Percentiles rank a stretch among this genome's conserved stretches.
Conservation (phyloP, 2,797 vertebrate species). For the Artibeus jamaicensis region DNA sequence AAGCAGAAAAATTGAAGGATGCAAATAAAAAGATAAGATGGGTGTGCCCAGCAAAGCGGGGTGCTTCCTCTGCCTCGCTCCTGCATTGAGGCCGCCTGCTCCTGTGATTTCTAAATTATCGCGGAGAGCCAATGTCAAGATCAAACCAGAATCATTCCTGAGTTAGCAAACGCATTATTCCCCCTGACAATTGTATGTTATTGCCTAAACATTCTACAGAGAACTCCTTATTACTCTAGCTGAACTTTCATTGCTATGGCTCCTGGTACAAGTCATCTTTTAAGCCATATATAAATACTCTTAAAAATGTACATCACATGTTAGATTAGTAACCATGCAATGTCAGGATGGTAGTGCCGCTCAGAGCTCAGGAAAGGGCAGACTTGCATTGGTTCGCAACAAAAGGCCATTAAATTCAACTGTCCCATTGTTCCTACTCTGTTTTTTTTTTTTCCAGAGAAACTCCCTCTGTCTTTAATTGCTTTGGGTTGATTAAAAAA, state of each 20-base stretch:
- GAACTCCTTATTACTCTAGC: not conserved
- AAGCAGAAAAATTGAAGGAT: not conserved
- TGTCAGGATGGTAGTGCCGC: not conserved
- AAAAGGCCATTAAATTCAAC: not conserved
- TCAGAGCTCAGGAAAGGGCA: not conserved
- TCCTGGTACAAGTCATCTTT: conserved; percentile 8
- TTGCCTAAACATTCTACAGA: not conserved
- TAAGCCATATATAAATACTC: not conserved
- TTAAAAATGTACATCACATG: not conserved
- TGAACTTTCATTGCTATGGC: conserved; percentile 1
- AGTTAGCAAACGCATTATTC: not conserved
- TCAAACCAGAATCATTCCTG: not conserved
- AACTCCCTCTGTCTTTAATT: conserved; percentile 58
- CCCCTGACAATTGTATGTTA: not conserved
- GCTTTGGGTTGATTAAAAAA: conserved; percentile 47
- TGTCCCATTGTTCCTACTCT: not conserved
- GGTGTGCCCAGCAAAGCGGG: not conserved
- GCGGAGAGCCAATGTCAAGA: not conserved
- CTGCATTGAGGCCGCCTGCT: not conserved
- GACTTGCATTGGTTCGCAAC: not conserved
- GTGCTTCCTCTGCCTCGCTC: not conserved
- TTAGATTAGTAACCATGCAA: not conserved
- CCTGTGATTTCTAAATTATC: conserved; percentile 29
- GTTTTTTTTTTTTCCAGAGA: not conserved
- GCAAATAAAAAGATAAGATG: not conserved